Evolutionary conservation across 1,140 invertebrate species (phyloP), one percentile per base, ranked within the genome.

Genomic region (Scaptodrosophila lebanonensis): DNA sequence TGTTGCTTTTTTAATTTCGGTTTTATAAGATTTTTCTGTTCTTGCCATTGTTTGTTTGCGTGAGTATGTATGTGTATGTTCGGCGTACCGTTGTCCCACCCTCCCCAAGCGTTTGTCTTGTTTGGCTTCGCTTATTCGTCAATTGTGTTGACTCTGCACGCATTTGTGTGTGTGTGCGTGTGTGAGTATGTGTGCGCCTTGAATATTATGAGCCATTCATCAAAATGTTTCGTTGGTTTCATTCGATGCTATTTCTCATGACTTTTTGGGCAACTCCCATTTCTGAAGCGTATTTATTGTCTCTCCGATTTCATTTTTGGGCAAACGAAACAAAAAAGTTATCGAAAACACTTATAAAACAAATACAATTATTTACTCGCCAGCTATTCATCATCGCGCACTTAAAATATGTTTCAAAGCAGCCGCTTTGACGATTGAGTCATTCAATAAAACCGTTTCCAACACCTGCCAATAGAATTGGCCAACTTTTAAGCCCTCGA

Each of bases 161-260:
- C 30, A 29, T 33, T 27, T 16, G 17, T 25, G 39, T 52, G 13
- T 9, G 30, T 50, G 43, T 50, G 47, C 49, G 27, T 50, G 36
- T 27, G 25, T 36, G 42, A 43, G 36, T 53, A 51, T 57, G 29
- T 60, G 58, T 48, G 51, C 62, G 50, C 12, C 54, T 38, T 48
- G 35, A 59, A 63, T 82, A 66, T 84, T 84, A 84, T 84, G 71
- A 84, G 57, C 70, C 64, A 84, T 84, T 77, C 75, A 83, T 84
- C 82, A 84, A 83, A 82, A 60, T 68, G 50, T 51, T 63, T 51
- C 33, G 50, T 63, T 76, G 38, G 50, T 67, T 60, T 70, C 16
- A 39, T 59, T 67, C 16, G 38, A 50, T 33, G 32, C 42, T 44
- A 16, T 59, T 49, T 39, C n/a, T 66, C 59, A 25, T 60, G 54